phyloP scores from a whole-genome alignment of 2,888 invertebrate species.

The Syritta pipiens region DNA sequence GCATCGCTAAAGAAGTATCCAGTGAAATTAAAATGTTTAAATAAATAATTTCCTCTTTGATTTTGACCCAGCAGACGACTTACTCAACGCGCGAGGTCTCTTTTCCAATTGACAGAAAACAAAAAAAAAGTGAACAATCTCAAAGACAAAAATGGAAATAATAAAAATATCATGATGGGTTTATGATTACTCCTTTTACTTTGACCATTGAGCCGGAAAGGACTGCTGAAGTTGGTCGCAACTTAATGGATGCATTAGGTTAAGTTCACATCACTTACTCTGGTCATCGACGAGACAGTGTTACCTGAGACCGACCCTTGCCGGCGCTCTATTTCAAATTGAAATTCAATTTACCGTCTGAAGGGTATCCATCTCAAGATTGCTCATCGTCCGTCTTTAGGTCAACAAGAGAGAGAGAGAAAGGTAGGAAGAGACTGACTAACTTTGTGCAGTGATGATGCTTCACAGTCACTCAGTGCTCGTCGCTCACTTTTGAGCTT shows the following conservation, averaged over 20 bases:
- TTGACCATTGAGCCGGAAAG: constrained; percentile 44
- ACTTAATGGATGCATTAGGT: constrained; percentile 47
- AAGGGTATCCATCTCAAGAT: constrained; percentile 41
- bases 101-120: neutral
- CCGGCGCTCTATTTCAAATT: constrained; percentile 24
- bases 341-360: constrained; percentile 57
- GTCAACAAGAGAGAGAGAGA: too few species aligned
- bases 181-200: constrained; percentile 50
- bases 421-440: too few species aligned
- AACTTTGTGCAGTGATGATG: constrained; percentile 17
- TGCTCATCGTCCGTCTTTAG: neutral
- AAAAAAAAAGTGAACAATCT: neutral
- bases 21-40: too few species aligned
- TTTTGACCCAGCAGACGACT: too few species aligned
- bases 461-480: neutral
- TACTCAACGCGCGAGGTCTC: too few species aligned
- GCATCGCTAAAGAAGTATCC: too few species aligned
- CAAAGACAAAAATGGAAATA: neutral
- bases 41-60: too few species aligned
- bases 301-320: constrained; percentile 1
- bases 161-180: constrained; percentile 29
- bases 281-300: neutral
- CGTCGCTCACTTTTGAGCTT: neutral
- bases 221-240: constrained; percentile 36
- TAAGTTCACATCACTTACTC: constrained; percentile 48